Evolutionary conservation across 92 coral and sea anemone species (phyloP).

Genomic region (Palythoa caribaeorum): DNA sequence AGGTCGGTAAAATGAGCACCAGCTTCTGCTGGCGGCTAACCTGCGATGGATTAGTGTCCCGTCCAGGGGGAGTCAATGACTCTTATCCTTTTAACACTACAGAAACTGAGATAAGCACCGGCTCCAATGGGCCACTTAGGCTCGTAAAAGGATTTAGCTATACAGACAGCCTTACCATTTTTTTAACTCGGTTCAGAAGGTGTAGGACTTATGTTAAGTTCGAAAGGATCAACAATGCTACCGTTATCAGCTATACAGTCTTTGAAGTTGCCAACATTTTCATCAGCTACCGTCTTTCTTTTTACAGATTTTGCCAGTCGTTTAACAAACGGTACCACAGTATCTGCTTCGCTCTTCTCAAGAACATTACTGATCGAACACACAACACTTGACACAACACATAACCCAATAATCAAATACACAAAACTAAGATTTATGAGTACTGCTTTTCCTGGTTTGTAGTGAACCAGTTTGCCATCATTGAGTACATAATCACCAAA

Average conservation of each 20-base stretch:
- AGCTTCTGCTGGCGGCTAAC: no score
- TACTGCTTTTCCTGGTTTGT: not conserved
- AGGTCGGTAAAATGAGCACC: no score
- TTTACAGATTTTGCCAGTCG: conserved; percentile 10
- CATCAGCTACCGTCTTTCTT: not conserved
- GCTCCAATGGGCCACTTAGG: no score
- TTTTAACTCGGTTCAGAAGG: not conserved
- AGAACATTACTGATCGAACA: conserved; percentile 48
- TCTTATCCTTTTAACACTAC: no score
- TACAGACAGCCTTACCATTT: not conserved
- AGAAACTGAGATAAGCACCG: no score
- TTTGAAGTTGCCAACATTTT: not conserved
- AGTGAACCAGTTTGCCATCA: conserved; percentile 27
- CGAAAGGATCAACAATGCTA: conserved; percentile 17
- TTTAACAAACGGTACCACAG: conserved; percentile 2
- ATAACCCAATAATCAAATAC: conserved; percentile 45
- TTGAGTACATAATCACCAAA: conserved; percentile 59
- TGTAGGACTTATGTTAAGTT: not conserved
- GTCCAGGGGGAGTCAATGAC: no score
- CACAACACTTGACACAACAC: conserved; percentile 58
- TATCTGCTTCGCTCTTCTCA: conserved; percentile 39
- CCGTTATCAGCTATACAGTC: conserved; percentile 17
- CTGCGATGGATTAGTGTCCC: no score
- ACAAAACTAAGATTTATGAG: conserved; percentile 21
- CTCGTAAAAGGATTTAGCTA: no score